Evolutionary conservation across 2,888 invertebrate genomes (phyloP).

Genomic region (Bellardia bayeri): DNA sequence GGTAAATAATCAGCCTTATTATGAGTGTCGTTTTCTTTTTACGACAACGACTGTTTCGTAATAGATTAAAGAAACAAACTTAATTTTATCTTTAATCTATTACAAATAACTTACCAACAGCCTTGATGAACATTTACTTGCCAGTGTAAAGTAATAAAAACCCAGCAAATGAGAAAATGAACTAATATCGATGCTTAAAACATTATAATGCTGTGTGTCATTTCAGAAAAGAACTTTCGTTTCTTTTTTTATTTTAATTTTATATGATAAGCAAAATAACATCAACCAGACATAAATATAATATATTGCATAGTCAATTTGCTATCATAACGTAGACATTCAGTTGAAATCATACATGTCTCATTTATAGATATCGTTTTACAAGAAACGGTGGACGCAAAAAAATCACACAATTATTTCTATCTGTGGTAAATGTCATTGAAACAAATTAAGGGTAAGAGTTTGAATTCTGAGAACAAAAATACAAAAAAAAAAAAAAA

Average conservation of each 20-base stretch:
- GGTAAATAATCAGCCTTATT: too few relatives aligned
- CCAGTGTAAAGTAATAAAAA: too few relatives aligned
- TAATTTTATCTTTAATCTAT: too few relatives aligned
- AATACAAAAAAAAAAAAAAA: not conserved
- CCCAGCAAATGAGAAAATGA: too few relatives aligned
- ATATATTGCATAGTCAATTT: not conserved
- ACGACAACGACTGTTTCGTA: too few relatives aligned
- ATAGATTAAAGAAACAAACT: too few relatives aligned
- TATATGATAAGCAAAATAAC: not conserved
- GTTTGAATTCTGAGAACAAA: not conserved
- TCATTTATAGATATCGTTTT: constrained; percentile 36
- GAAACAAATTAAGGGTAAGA: constrained; percentile 17
- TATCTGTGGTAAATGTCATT: constrained; percentile 40
- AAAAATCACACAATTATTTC: not conserved
- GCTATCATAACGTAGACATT: not conserved
- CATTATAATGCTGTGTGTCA: not conserved
- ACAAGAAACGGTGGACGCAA: not conserved
- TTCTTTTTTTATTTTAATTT: not conserved
- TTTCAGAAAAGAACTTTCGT: not conserved
- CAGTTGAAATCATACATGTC: not conserved
- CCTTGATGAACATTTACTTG: too few relatives aligned
- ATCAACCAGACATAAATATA: not conserved
- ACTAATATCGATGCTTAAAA: not conserved
- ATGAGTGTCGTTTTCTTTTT: too few relatives aligned
- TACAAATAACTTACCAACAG: too few relatives aligned